Evolutionary conservation across 1,140 invertebrate genomes (phyloP), one percentile per base, ranked within the genome.

Genomic region (Potamilus streckersoni): DNA sequence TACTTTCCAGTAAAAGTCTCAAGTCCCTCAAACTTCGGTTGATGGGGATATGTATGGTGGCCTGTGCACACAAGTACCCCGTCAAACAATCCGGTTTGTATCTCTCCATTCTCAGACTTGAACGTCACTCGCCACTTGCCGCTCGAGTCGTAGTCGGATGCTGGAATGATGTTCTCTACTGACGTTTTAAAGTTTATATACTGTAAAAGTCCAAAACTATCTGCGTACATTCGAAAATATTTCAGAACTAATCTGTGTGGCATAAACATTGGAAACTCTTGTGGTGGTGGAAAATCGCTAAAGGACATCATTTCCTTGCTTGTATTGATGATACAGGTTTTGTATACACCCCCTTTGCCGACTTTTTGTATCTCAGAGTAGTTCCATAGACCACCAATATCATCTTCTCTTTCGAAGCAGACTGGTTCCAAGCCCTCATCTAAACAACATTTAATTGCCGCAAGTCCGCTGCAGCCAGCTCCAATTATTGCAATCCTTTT

Each of bases 281-380:
- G 76, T 20, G 91, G 90, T n/a, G 90, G 89, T 0, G 91, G 91
- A 69, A 90, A 92, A 78, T 92, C 91, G 62, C 89, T 91, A 82
- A 87, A 92, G 17, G 88, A 83, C 89, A 91, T 91, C 82, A 92
- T 87, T 79, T 92, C 91, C 72, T 92, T 92, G 62, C 89, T 91
- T 1, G 91, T 90, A 80, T 92, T 92, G 20, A 91, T 90, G 16
- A 92, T 85, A 58, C 89, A 89, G 2, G 78, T 82, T 58, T 80
- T 83, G 70, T 86, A 80, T 65, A 89, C 73, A 79, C 85, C 79
- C 20, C 71, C 87, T 0, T 66, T 17, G 14, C 72, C 76, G 13
- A 72, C 72, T 38, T 76, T 67, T 4, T 60, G 69, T 17, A 69
- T 67, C 14, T 72, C 65, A 8, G 71, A 73, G 56, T 82, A 83